Evolutionary conservation across 2,888 invertebrate genomes (phyloP).

Genomic region (Elmis aenea): DNA sequence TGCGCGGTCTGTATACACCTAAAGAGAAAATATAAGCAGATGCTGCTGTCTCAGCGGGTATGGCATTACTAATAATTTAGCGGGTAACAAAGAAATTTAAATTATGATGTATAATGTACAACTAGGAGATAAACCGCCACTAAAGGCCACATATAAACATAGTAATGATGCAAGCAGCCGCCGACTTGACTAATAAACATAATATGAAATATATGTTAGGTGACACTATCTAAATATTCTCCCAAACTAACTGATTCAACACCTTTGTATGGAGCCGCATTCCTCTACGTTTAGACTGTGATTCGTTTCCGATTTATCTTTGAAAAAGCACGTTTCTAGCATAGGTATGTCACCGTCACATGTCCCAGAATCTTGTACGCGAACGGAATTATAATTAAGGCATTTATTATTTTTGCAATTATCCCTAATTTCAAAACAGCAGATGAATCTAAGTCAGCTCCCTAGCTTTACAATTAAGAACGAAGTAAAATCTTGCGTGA

Average conservation of each 20-base stretch:
- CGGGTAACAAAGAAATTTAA: neutral
- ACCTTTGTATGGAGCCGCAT: constrained; percentile 43
- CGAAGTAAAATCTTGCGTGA: no score
- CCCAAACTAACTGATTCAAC: constrained; percentile 41
- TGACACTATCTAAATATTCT: constrained; percentile 42
- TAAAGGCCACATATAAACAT: constrained; percentile 11
- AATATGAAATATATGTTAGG: constrained; percentile 40
- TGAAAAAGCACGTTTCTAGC: constrained; percentile 1
- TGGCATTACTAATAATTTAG: neutral
- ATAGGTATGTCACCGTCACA: constrained; percentile 5
- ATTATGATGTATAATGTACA: no score
- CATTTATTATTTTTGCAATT: constrained; percentile 14
- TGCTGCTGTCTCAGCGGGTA: neutral
- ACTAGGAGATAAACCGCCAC: no score
- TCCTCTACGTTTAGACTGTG: constrained; percentile 29
- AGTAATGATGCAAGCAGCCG: constrained; percentile 8
- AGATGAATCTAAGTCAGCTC: no score
- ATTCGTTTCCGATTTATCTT: constrained; percentile 2
- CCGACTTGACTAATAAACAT: constrained; percentile 35
- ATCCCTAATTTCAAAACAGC: neutral
- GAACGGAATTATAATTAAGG: constrained; percentile 9
- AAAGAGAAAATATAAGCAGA: neutral
- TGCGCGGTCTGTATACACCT: neutral
- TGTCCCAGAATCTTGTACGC: neutral
- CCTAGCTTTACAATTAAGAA: no score